Conservation (phyloP, 1,140 invertebrate genomes). For the Papilio polytes region DNA sequence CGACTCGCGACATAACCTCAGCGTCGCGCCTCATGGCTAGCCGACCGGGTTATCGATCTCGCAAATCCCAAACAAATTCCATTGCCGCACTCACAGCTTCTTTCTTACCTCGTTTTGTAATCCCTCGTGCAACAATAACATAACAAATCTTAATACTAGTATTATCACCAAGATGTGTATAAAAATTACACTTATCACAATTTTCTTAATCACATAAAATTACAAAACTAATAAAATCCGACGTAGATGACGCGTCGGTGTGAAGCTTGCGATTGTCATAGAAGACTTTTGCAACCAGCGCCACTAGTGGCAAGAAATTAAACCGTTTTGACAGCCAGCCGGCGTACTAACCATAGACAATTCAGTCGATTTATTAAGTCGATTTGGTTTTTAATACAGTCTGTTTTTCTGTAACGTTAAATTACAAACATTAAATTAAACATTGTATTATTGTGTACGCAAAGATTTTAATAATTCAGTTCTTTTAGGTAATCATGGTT, state of each 20-base stretch:
- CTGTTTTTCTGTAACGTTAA: no score
- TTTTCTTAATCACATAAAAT: slow-evolving; percentile 80
- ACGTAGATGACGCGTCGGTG: slow-evolving; percentile 80
- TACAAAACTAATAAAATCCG: slow-evolving; percentile 80
- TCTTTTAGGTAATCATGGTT: no score
- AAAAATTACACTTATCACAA: slow-evolving; percentile 83
- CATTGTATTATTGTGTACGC: no score
- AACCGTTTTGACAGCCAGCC: slow-evolving; percentile 43
- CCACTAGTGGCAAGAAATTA: slow-evolving; percentile 44
- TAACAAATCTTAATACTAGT: slow-evolving; percentile 83
- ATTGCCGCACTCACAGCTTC: slow-evolving; percentile 51
- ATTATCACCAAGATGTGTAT: slow-evolving; percentile 81
- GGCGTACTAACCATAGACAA: slow-evolving; percentile 43
- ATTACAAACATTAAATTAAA: no score
- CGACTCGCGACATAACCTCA: slow-evolving; percentile 79
- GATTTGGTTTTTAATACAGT: not conserved
- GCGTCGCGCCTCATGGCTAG: slow-evolving; percentile 80
- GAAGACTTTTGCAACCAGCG: slow-evolving; percentile 45
- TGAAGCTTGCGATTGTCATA: slow-evolving; percentile 78
- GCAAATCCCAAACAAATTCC: slow-evolving; percentile 77
- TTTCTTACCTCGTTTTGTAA: slow-evolving; percentile 73
- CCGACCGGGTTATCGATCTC: slow-evolving; percentile 82
- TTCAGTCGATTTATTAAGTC: no score
- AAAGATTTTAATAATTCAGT: no score
- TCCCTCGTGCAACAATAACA: slow-evolving; percentile 76